A percentile compares a stretch with the other conserved stretches of the same genome.
These are phyloP conservation scores for Xyliphius kryptos DNA, from an alignment of 2,113 vertebrate genomes.

Conservation along the genomic window DNA sequence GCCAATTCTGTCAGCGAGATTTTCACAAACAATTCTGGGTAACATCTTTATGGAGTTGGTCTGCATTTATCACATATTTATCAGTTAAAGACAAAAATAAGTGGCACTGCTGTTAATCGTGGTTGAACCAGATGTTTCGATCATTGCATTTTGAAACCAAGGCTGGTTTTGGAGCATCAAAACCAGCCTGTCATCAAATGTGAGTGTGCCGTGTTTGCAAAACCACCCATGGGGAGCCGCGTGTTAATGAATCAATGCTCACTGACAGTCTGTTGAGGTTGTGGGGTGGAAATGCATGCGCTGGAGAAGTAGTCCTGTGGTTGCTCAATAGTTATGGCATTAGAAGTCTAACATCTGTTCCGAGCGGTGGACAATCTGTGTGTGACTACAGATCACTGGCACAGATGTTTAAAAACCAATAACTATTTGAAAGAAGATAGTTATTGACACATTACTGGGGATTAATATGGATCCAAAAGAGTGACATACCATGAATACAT, in stretches of 20 bases:
- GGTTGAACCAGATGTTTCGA: neutral
- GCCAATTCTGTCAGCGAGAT: constrained; percentile 19
- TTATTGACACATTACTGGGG: constrained; percentile 12
- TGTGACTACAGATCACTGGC: constrained; percentile 3
- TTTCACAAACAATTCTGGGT: constrained; percentile 31
- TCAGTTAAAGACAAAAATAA: neutral
- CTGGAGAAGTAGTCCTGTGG: constrained; percentile 37
- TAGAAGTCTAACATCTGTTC: constrained; percentile 28
- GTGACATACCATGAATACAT: neutral
- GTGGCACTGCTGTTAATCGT: neutral
- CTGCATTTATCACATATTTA: constrained; percentile 17
- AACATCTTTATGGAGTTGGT: constrained; percentile 17
- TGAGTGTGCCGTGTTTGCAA: constrained; percentile 29
- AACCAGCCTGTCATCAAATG: constrained; percentile 36
- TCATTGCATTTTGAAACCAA: no score
- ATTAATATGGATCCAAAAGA: neutral
- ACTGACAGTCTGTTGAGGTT: neutral
- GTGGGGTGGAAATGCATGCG: constrained; percentile 24
- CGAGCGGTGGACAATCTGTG: constrained; percentile 10
- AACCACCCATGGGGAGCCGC: constrained; percentile 33
- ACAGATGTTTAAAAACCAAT: constrained; percentile 10
- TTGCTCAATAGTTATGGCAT: constrained; percentile 32
- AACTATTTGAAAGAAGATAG: neutral
- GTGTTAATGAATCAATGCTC: constrained; percentile 33
- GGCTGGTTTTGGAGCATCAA: constrained; percentile 25